Evolutionary conservation across 2,797 vertebrate species (phyloP).

Genomic region (Eurystomus glaucurus): DNA sequence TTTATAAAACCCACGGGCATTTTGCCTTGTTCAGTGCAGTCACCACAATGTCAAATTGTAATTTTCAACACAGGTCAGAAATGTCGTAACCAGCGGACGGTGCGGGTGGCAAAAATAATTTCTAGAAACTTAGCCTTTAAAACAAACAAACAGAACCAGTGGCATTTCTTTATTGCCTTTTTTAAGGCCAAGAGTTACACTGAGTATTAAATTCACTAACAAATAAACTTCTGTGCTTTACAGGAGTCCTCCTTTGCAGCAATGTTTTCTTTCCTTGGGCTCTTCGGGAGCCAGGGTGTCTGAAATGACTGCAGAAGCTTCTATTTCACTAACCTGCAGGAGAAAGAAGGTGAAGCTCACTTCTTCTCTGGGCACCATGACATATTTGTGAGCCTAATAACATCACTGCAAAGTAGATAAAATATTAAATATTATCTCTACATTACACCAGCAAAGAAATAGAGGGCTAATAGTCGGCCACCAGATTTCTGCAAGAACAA

Average conservation of each 20-base stretch:
- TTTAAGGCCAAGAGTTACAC: background rate
- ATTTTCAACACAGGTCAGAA: background rate
- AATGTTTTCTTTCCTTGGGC: background rate
- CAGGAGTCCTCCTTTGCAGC: background rate
- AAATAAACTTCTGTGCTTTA: background rate
- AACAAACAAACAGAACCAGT: background rate
- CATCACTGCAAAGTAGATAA: conserved; percentile 65
- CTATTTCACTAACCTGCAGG: conserved; percentile 30
- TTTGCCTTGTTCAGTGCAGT: background rate
- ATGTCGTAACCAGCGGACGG: background rate
- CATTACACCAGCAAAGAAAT: conserved; percentile 41
- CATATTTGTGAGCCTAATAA: conserved; percentile 76
- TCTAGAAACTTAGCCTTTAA: background rate
- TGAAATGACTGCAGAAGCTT: conserved; percentile 8
- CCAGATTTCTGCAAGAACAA: conserved; percentile 13
- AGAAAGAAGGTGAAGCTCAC: background rate
- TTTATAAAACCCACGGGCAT: background rate
- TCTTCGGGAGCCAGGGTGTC: background rate
- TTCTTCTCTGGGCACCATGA: conserved; percentile 30
- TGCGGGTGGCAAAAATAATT: background rate
- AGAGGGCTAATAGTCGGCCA: conserved; percentile 46
- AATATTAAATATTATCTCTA: conserved; percentile 68
- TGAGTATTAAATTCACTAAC: background rate
- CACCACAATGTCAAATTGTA: background rate
- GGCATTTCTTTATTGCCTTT: background rate